phyloP scores from a whole-genome alignment of 2,797 vertebrate genomes.

The Cynodonichthys magdalenae region DNA sequence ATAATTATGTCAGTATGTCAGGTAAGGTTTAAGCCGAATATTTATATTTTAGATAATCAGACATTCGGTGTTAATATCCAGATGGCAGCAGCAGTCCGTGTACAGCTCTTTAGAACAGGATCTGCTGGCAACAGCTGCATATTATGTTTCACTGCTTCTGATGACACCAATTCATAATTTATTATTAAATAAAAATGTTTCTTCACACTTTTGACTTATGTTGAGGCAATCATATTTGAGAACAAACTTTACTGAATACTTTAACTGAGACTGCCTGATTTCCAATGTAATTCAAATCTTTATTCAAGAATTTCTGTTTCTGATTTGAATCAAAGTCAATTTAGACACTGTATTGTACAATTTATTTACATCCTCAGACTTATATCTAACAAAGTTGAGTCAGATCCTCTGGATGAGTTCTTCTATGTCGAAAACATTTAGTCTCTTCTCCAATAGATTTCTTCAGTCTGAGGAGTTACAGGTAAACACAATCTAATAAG shows the following conservation, averaged over 20 bases:
- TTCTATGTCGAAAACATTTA: too few species aligned
- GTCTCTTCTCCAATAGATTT: too few species aligned
- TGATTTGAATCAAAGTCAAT: too few species aligned
- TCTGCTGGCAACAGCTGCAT: slow-evolving; percentile 73
- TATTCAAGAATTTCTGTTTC: too few species aligned
- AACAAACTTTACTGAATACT: slow-evolving; percentile 73
- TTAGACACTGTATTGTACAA: too few species aligned
- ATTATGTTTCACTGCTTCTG: slow-evolving; percentile 56
- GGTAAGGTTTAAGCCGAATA: slow-evolving; percentile 32
- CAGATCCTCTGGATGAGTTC: too few species aligned
- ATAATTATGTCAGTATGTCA: slow-evolving; percentile 11
- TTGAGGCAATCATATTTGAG: slow-evolving; percentile 65
- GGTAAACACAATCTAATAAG: too few species aligned
- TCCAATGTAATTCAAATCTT: too few species aligned
- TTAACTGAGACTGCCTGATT: slow-evolving; percentile 16
- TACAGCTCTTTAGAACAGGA: slow-evolving; percentile 66
- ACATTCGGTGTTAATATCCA: slow-evolving; percentile 64
- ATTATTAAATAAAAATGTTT: slow-evolving; percentile 65
- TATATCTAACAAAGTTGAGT: too few species aligned
- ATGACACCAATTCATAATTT: slow-evolving; percentile 49
- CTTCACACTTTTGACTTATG: slow-evolving; percentile 40
- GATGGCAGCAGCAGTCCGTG: slow-evolving; percentile 67
- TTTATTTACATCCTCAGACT: too few species aligned
- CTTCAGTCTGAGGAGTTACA: too few species aligned
- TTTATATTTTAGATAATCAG: slow-evolving; percentile 54